Evolutionary conservation across 2,888 invertebrate genomes (phyloP), one percentile per base, ranked within the genome.

Genomic region (Malthinus flaveolus): DNA sequence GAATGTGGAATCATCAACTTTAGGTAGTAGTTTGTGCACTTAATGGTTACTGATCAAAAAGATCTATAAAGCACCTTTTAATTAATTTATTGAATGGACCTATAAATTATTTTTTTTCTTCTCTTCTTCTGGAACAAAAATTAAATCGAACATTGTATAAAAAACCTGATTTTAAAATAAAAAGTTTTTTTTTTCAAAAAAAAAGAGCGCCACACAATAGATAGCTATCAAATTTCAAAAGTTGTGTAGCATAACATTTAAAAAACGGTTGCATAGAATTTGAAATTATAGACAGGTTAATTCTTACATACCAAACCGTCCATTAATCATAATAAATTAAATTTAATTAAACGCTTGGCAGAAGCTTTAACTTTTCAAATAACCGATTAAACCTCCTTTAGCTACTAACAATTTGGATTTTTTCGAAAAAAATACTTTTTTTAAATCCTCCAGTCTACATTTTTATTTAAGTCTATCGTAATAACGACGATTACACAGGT

Each of bases 191-290:
- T 23, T 23, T 23, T 5, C 23, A 23, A 23, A 23, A 23, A 23
- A 3, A 23, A 23, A 23, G 5, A 23, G 5, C 2, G 5, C 3
- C 3, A 23, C 59, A 63, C 61, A 67, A 64, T 57, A 61, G 62
- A 67, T 67, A 60, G 64, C 62, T 67, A 67, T 67, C 65, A 67
- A 57, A 59, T 67, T 67, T 63, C 66, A 56, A 59, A 59, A 56
- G 56, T 58, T 65, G 64, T 65, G 61, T 64, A 64, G 59, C 63
- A 63, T 66, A 66, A 55, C 63, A 56, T 65, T 66, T 65, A 66
- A 64, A 23, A 23, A 57, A 36, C 42, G 36, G 32, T 32, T 12
- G 39, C 55, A 61, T 49, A 55, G 61, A 61, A 49, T 45, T 59
- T 39, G 37, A 58, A 58, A 58, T 51, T 39, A 52, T 52, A 58